Evolutionary conservation across 2,888 invertebrate species (phyloP), one percentile per base, ranked within the genome.

Genomic region (Plebejus anna): DNA sequence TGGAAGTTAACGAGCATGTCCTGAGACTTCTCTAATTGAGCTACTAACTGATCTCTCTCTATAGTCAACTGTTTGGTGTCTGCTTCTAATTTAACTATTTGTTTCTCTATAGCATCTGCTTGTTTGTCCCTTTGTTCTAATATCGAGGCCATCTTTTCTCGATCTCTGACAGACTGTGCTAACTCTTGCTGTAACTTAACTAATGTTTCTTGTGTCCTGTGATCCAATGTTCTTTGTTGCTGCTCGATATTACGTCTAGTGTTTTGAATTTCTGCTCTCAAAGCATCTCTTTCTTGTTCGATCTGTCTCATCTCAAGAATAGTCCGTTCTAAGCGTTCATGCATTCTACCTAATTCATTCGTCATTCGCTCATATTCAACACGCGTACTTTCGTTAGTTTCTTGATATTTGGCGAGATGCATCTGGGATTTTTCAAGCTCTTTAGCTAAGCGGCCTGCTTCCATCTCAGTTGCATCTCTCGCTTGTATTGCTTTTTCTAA

Each of bases 1-100:
- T 98, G 98, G 97, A 98, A 98, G 89, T 98, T 98, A 89, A 98
- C 96, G 78, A 98, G 92, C 96, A 98, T 98, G 82, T 98, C 98
- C 88, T 98, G 98, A 70, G 97, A 98, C 91, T 98, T 98, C 88
- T 98, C 98, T 85, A 98, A 88, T 87, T 98, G 98, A 80, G 97
- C 96, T 1, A 98, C 97, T 79, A 98, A 89, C 88, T 98, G 98
- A 87, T 98, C 98, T 75, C 97, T 89, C 87, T 98, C 98, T 80
- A 97, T 95, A 28, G 97, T 97, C 83, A 98, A 88, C 88, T 98
- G 97, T 84, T 97, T 97, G 77, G 97, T 96, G 80, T 98, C 98
- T 0, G 96, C 95, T 87, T 98, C 98, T 82, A 97, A 92, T 88
- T 98, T 98, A 76, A 96, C 96, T 81, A 97, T 96, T 85, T 97